Percentiles rank a stretch among this genome's conserved stretches.
These are phyloP conservation scores for Polyommatus iphigenia DNA, from an alignment of 2,888 invertebrate species.

Conservation along the genomic window DNA sequence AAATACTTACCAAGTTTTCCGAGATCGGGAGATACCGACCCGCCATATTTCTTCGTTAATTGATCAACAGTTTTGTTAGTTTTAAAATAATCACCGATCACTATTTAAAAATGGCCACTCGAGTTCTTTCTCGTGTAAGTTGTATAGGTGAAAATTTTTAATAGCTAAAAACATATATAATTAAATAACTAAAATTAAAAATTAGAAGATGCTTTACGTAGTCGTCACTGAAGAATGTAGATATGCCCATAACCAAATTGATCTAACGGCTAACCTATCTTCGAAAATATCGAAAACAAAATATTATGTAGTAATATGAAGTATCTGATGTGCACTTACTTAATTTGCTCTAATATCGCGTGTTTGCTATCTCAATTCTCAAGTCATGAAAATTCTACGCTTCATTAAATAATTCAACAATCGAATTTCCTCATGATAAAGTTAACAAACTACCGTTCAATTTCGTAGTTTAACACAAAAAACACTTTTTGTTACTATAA, in stretches of 20 bases:
- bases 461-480: not conserved
- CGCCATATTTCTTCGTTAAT: slow-evolving; percentile 43
- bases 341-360: not conserved
- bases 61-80: slow-evolving; percentile 23
- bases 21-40: slow-evolving; percentile 41
- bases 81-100: slow-evolving; percentile 12
- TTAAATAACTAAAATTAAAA: not conserved
- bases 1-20: slow-evolving; percentile 31
- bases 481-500: not conserved
- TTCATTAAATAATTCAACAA: slow-evolving; percentile 21
- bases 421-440: not conserved
- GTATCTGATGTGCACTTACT: not conserved
- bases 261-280: not conserved
- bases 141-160: too few relatives aligned
- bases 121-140: too few relatives aligned
- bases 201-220: not conserved
- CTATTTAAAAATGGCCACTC: not conserved
- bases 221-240: too few relatives aligned
- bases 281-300: not conserved
- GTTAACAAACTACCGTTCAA: not conserved
- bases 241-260: too few relatives aligned
- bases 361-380: not conserved
- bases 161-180: too few relatives aligned
- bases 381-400: slow-evolving; percentile 18
- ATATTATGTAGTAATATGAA: not conserved